These are phyloP conservation scores for Hippocampus barbouri DNA, from an alignment of 2,113 vertebrate genomes.

Conservation along the genomic window DNA sequence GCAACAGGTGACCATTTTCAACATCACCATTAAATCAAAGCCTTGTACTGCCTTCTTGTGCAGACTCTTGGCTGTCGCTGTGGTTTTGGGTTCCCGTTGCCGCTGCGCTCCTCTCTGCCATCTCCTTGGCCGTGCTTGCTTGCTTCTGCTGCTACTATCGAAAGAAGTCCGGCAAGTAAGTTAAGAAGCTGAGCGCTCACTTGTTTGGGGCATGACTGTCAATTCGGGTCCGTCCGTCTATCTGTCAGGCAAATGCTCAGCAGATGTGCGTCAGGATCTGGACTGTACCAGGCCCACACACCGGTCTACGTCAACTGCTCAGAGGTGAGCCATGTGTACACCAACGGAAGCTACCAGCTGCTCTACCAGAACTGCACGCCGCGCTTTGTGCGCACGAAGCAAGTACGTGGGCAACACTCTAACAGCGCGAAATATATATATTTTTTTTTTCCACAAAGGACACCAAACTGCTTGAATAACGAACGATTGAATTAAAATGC, in stretches of 20 bases:
- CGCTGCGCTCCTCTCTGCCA: constrained; percentile 27
- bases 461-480: too few species aligned
- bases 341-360: constrained; percentile 76
- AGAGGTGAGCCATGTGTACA: constrained; percentile 74
- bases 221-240: background rate
- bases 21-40: too few species aligned
- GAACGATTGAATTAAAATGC: too few species aligned
- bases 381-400: constrained; percentile 66
- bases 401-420: constrained; percentile 51
- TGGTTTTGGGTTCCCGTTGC: constrained; percentile 51
- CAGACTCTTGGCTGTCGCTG: constrained; percentile 18
- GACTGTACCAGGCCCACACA: constrained; percentile 61
- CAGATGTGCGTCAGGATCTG: constrained; percentile 22
- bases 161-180: constrained; percentile 55
- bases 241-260: constrained; percentile 43
- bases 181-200: background rate
- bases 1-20: too few species aligned
- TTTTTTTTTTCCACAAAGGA: too few species aligned
- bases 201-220: too few species aligned
- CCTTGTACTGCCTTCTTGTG: constrained; percentile 5
- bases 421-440: too few species aligned
- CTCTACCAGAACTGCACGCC: constrained; percentile 77
- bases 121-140: constrained; percentile 36
- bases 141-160: constrained; percentile 35
- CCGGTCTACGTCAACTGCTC: constrained; percentile 76